Base-by-base conservation (phyloP, 2,888 invertebrate genomes). In the Andrena praecox region DNA sequence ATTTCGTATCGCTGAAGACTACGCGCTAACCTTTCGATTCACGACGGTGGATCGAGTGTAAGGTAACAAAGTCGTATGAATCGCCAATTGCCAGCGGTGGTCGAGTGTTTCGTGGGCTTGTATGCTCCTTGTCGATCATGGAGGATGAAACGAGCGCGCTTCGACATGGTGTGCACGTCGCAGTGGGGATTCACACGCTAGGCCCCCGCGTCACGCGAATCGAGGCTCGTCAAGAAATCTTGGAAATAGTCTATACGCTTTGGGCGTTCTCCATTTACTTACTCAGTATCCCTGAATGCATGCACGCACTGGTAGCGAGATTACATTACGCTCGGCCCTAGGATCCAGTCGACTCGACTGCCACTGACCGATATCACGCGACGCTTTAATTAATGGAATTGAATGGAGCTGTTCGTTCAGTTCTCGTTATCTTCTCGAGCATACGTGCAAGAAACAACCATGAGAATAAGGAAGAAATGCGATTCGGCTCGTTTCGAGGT, bases 211-310 rank as follows among this genome's bases (percentile, higher is more conserved):
- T 80, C 80, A 77, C 76, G 80, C 82, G 31, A 80, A 75, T 72
- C 76, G 52, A 50, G 64, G 68, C 70, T 79, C 74, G 71, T 79
- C 71, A 84, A 68, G 48, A 70, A 64, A 83, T 69, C 74, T 71
- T 68, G 83, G 52, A 79, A 84, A 83, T 63, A 20, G 35, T 54
- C 33, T 72, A 31, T 52, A 66, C 27, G 12, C 62, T 56, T 42
- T 50, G 50, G 35, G 56, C 62, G 24, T 69, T 72, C 72, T 27
- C 64, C 72, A 77, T 82, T 81, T 82, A 72, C 63, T 62, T 63
- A 63, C 72, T 68, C 71, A 42, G 66, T 76, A 52, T 71, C 35
- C 64, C 12, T 42, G 64, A 71, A 76, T 63, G 70, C 66, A 50
- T 60, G 68, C 31, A 27, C 64, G 31, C 35, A 68, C 42, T 56